Evolutionary conservation across 2,113 vertebrate species (phyloP).

Genomic region (Actenoides lindsayi): DNA sequence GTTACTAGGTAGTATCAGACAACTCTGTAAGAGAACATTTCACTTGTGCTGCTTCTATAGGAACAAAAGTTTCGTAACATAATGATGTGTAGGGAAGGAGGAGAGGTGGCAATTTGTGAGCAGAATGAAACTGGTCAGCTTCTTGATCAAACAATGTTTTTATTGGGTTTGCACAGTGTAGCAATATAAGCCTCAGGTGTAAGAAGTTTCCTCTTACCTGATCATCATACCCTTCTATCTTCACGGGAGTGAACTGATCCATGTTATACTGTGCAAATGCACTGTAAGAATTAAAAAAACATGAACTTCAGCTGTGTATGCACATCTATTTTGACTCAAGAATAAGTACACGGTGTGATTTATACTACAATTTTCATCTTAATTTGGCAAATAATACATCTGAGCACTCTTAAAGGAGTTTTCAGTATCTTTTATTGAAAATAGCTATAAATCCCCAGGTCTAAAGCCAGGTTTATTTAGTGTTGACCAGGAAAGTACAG

Average conservation of each 20-base stretch:
- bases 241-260: constrained; percentile 94
- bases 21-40: background rate
- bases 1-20: background rate
- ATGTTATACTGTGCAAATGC: constrained; percentile 98
- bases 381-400: background rate
- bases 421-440: background rate
- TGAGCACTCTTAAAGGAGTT: background rate
- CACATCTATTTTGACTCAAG: background rate
- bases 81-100: background rate
- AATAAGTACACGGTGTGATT: background rate
- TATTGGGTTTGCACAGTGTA: background rate
- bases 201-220: constrained; percentile 73
- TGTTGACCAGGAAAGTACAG: background rate
- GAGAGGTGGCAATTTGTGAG: background rate
- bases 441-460: background rate
- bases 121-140: background rate
- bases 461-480: background rate
- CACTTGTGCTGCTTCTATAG: background rate
- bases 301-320: background rate
- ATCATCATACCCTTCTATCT: constrained; percentile 91
- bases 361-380: background rate
- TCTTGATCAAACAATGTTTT: background rate
- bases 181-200: background rate
- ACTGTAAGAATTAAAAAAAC: constrained; percentile 70
- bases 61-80: background rate